These are phyloP conservation scores for Anas bernieri DNA, from an alignment of 2,797 vertebrate genomes.

Conservation along the genomic window DNA sequence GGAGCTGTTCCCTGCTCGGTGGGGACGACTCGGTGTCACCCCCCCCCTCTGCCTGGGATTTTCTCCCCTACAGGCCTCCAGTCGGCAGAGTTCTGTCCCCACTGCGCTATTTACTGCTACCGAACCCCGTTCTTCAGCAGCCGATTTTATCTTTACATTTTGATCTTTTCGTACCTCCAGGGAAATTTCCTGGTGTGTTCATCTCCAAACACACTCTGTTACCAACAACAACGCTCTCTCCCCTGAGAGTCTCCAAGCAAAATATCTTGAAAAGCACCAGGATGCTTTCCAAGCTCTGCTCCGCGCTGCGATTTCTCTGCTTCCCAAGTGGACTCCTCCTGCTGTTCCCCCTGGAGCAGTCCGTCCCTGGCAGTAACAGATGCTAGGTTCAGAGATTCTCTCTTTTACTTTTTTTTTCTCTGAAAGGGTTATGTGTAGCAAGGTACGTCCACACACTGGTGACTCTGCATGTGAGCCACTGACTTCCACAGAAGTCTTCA, in stretches of 20 bases:
- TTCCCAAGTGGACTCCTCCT: background rate
- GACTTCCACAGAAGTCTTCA: background rate
- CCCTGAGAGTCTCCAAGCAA: background rate
- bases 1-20: slow-evolving; percentile 57
- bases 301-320: background rate
- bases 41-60: background rate
- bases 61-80: background rate
- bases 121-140: background rate
- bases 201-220: accelerated
- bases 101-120: background rate
- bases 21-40: slow-evolving; percentile 45
- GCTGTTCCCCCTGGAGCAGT: accelerated
- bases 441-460: accelerated
- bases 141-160: background rate
- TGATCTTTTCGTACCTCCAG: background rate
- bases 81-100: background rate
- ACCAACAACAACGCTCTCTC: background rate
- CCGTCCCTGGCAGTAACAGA: background rate
- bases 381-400: background rate
- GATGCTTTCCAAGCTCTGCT: background rate
- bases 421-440: background rate
- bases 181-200: background rate
- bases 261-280: background rate
- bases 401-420: background rate
- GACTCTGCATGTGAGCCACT: accelerated